Percentiles rank a stretch among this genome's conserved stretches.
Conservation (phyloP, 2,113 vertebrate species). For the Centropristis striata region DNA sequence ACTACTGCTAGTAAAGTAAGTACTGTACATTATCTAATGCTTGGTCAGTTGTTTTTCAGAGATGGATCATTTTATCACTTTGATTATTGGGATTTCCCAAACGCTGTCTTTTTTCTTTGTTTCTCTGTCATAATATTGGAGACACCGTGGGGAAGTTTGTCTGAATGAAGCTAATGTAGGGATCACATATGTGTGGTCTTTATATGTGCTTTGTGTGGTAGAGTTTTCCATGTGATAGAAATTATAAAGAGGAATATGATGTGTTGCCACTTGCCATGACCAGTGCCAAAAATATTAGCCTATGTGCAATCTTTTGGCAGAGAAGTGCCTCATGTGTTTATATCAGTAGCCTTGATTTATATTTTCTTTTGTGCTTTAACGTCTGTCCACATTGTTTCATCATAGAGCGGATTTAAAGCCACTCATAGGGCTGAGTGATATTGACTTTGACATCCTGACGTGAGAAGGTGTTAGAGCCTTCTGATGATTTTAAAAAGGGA, state of each 20-base stretch:
- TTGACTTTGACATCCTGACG: not conserved
- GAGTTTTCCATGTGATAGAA: not conserved
- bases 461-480: not conserved
- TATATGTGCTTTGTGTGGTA: not conserved
- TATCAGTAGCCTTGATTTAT: conserved; percentile 45
- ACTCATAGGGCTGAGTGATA: not conserved
- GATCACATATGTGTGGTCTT: not conserved
- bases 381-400: not conserved
- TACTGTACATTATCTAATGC: conserved; percentile 7
- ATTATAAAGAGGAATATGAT: not conserved
- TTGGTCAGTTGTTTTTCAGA: not conserved
- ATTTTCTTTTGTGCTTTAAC: conserved; percentile 23
- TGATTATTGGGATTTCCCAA: conserved; percentile 41
- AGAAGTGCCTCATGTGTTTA: conserved; percentile 66
- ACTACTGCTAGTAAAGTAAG: conserved; percentile 2
- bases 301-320: conserved; percentile 34
- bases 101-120: conserved; percentile 15
- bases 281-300: not conserved
- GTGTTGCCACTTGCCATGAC: not conserved
- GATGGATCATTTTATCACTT: conserved; percentile 18
- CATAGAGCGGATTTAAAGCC: not conserved
- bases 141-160: not conserved
- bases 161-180: not conserved
- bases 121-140: conserved; percentile 12
- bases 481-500: not conserved